Percentiles rank a stretch among this genome's conserved stretches.
Conservation (phyloP, 2,888 invertebrate species). For the Ceriagrion tenellum region DNA sequence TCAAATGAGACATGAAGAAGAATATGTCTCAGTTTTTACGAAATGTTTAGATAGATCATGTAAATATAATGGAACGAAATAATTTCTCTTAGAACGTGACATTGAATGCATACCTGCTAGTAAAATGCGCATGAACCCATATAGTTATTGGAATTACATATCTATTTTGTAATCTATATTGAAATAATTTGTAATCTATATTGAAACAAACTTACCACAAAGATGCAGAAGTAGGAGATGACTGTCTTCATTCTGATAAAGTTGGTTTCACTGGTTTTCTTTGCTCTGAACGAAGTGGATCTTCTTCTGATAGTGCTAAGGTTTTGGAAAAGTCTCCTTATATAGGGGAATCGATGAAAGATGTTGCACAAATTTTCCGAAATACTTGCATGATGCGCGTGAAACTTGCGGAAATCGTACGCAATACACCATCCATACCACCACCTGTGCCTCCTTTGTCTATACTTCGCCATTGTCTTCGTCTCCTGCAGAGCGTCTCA, state of each 20-base stretch:
- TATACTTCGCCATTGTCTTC: neutral
- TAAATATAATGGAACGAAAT: too few species aligned
- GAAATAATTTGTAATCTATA: too few species aligned
- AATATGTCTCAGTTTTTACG: too few species aligned
- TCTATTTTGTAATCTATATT: too few species aligned
- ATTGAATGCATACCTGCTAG: too few species aligned
- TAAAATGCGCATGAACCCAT: too few species aligned
- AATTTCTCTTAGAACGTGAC: too few species aligned
- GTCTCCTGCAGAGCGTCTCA: neutral
- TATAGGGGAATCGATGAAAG: neutral
- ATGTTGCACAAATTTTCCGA: neutral
- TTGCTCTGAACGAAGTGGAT: neutral
- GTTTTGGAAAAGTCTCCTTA: neutral
- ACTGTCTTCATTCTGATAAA: constrained; percentile 1
- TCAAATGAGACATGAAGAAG: too few species aligned
- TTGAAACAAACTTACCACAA: too few species aligned
- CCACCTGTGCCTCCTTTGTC: neutral
- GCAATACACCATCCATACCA: neutral
- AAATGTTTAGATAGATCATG: too few species aligned
- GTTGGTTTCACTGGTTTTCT: neutral
- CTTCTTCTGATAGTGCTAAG: neutral
- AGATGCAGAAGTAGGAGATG: constrained; percentile 15
- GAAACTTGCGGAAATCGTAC: neutral
- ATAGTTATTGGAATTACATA: too few species aligned
- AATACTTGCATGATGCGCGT: neutral